phyloP scores from a whole-genome alignment of 1,140 invertebrate genomes.

The Oryctes rhinoceros region DNA sequence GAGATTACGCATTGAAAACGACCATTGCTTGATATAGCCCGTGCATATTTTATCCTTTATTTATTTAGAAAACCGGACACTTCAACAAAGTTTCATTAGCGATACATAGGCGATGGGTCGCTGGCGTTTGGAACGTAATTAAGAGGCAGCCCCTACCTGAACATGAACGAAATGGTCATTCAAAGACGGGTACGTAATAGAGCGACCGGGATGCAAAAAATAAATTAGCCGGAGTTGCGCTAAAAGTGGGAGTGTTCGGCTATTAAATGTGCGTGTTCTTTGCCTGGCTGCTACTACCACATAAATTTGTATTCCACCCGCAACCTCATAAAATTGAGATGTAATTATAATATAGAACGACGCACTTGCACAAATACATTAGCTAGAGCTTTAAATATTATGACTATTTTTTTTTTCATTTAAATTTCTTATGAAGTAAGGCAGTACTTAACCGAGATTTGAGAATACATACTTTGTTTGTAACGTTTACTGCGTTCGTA shows the following conservation, averaged over 20 bases:
- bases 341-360: conserved; percentile 29
- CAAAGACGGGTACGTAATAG: conserved; percentile 34
- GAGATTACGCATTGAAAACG: neutral
- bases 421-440: neutral
- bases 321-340: conserved; percentile 34
- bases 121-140: conserved; percentile 27
- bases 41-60: conserved; percentile 9
- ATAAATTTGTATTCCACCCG: conserved; percentile 37
- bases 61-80: conserved; percentile 32
- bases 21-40: neutral
- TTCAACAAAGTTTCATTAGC: conserved; percentile 35
- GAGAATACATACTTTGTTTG: neutral
- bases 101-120: conserved; percentile 18
- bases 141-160: conserved; percentile 33
- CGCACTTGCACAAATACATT: conserved; percentile 30
- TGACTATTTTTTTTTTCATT: conserved; percentile 26
- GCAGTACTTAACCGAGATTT: neutral
- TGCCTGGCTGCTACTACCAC: conserved; percentile 16
- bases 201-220: conserved; percentile 31
- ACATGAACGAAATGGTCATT: conserved; percentile 34
- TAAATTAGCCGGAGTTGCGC: conserved; percentile 35
- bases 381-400: conserved; percentile 19
- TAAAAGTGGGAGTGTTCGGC: conserved; percentile 35
- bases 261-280: conserved; percentile 36
- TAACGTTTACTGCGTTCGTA: no score